These are phyloP conservation scores for Erannis defoliaria DNA, from an alignment of 2,888 invertebrate genomes.

Conservation along the genomic window DNA sequence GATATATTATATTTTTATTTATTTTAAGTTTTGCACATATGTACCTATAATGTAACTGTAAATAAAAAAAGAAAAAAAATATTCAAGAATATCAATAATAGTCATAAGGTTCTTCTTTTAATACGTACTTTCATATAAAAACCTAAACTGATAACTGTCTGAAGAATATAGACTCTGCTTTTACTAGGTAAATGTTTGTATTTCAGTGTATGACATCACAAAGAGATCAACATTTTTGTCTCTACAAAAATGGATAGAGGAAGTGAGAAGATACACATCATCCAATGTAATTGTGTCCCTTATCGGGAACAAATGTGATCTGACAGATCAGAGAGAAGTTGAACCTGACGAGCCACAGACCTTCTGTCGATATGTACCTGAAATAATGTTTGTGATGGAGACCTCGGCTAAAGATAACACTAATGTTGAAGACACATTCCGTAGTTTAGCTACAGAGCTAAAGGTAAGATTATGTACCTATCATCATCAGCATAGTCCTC, in stretches of 20 bases:
- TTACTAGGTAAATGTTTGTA: background rate
- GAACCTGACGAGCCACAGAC: constrained; percentile 95
- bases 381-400: constrained; percentile 94
- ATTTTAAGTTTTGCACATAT: too few relatives aligned
- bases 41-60: too few relatives aligned
- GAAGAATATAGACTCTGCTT: background rate
- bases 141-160: background rate
- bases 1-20: too few relatives aligned
- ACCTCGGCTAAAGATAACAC: constrained; percentile 97
- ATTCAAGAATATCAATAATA: too few relatives aligned
- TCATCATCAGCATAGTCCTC: too few relatives aligned
- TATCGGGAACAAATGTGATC: constrained; percentile 97
- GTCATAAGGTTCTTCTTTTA: too few relatives aligned
- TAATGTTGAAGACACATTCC: constrained; percentile 96
- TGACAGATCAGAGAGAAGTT: constrained; percentile 93
- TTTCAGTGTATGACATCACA: constrained; percentile 96
- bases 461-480: constrained; percentile 84
- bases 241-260: constrained; percentile 98
- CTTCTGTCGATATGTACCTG: constrained; percentile 94
- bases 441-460: constrained; percentile 94
- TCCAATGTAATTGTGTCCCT: constrained; percentile 96
- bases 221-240: constrained; percentile 96
- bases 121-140: background rate
- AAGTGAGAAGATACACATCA: constrained; percentile 97
- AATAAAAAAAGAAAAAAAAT: too few relatives aligned